Percentiles rank a stretch among this genome's conserved stretches.
phyloP scores from a whole-genome alignment of 2,797 vertebrate species.

The Danio tinwini region DNA sequence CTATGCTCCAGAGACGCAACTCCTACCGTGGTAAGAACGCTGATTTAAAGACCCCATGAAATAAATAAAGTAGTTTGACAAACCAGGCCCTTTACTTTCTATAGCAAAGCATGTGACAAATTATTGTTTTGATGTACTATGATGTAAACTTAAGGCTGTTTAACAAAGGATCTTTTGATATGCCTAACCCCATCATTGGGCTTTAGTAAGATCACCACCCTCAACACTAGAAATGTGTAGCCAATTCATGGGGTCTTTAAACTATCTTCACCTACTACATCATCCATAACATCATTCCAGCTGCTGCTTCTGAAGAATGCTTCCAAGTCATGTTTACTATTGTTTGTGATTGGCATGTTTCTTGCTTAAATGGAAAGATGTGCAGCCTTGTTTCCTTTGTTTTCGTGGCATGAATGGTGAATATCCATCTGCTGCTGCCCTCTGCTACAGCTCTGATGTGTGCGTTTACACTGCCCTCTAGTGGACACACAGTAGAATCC shows the following conservation, averaged over 20 bases:
- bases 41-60: conserved; percentile 13
- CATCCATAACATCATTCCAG: conserved; percentile 41
- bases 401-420: conserved; percentile 3
- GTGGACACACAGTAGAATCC: conserved; percentile 30
- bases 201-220: not conserved
- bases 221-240: not conserved
- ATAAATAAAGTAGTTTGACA: not conserved
- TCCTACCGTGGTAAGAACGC: conserved; percentile 90
- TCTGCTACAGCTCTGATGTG: conserved; percentile 2
- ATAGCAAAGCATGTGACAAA: not conserved
- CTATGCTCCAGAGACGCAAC: conserved; percentile 92
- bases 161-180: not conserved
- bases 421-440: not conserved
- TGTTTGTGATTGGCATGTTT: conserved; percentile 22
- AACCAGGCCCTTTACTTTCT: not conserved
- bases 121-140: not conserved
- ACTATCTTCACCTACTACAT: conserved; percentile 24
- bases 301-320: conserved; percentile 39
- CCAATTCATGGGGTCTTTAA: conserved; percentile 11
- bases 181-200: not conserved
- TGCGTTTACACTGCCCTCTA: conserved; percentile 49
- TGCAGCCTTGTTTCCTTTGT: conserved; percentile 12
- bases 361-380: conserved; percentile 4
- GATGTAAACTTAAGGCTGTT: not conserved
- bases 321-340: conserved; percentile 29